Evolutionary conservation across 2,113 vertebrate species (phyloP).

Genomic region (Aptenodytes forsteri): DNA sequence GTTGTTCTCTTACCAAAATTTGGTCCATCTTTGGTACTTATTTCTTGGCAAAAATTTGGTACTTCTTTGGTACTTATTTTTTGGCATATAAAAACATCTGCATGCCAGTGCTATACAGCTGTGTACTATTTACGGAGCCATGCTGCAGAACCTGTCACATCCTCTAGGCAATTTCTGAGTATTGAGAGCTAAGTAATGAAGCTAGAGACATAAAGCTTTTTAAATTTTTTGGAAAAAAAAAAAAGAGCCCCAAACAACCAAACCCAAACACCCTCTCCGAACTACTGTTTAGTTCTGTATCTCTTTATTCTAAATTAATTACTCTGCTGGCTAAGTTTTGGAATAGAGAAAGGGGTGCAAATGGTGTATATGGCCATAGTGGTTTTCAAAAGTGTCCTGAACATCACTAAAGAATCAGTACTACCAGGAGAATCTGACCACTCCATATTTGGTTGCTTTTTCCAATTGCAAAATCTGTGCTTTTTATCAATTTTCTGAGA

Average conservation of each 20-base stretch:
- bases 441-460: not conserved
- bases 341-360: not conserved
- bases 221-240: not conserved
- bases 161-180: not conserved
- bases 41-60: not conserved
- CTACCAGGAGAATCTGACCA: not conserved
- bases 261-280: not conserved
- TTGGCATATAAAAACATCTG: not conserved
- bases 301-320: not conserved
- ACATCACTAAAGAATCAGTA: not conserved
- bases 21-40: not conserved
- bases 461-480: not conserved
- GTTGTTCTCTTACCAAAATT: not conserved
- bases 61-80: not conserved
- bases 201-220: not conserved
- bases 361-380: not conserved
- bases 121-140: not conserved
- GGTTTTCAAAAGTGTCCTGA: not conserved
- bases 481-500: not conserved
- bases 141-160: not conserved
- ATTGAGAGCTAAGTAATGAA: not conserved
- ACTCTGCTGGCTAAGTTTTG: not conserved
- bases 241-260: not conserved
- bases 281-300: not conserved
- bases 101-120: not conserved